Percentiles rank a stretch among this genome's conserved stretches.
phyloP scores from a whole-genome alignment of 2,888 invertebrate genomes.

The Brenthis ino region DNA sequence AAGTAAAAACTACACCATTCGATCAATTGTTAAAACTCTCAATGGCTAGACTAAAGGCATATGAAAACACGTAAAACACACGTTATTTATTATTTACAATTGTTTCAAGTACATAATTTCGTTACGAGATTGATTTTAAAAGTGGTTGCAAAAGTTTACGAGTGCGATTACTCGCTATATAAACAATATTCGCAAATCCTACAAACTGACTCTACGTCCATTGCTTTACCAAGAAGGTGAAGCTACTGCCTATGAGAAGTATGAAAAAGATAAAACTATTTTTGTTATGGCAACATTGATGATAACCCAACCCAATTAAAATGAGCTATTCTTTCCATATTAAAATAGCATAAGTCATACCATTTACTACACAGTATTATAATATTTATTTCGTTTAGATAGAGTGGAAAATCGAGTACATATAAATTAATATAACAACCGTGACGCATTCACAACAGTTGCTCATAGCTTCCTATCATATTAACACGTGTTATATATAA shows the following conservation, averaged over 20 bases:
- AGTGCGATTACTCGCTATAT: conserved; percentile 76
- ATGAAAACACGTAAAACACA: conserved; percentile 61
- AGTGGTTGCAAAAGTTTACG: conserved; percentile 77
- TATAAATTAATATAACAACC: not conserved
- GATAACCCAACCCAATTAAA: conserved; percentile 43
- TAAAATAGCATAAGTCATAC: conserved; percentile 21
- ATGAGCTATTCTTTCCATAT: conserved; percentile 27
- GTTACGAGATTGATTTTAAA: conserved; percentile 65
- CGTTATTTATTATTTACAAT: conserved; percentile 59
- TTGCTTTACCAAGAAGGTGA: conserved; percentile 71
- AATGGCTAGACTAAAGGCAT: conserved; percentile 57
- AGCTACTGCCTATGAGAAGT: conserved; percentile 75
- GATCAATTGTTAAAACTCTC: conserved; percentile 51
- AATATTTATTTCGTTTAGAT: not conserved
- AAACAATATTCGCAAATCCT: conserved; percentile 76
- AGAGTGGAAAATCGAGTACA: conserved; percentile 19
- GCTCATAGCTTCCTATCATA: conserved; percentile 36
- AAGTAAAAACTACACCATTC: conserved; percentile 48
- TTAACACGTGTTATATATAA: conserved; percentile 48
- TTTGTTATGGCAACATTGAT: conserved; percentile 68
- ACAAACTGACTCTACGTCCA: conserved; percentile 75
- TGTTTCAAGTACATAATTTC: conserved; percentile 71
- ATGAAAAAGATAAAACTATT: conserved; percentile 71
- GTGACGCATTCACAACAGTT: conserved; percentile 13
- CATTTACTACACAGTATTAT: conserved; percentile 2